Percentiles rank a stretch among this genome's conserved stretches.
Conservation (phyloP, 2,113 vertebrate species). For the Pontoporia blainvillei region DNA sequence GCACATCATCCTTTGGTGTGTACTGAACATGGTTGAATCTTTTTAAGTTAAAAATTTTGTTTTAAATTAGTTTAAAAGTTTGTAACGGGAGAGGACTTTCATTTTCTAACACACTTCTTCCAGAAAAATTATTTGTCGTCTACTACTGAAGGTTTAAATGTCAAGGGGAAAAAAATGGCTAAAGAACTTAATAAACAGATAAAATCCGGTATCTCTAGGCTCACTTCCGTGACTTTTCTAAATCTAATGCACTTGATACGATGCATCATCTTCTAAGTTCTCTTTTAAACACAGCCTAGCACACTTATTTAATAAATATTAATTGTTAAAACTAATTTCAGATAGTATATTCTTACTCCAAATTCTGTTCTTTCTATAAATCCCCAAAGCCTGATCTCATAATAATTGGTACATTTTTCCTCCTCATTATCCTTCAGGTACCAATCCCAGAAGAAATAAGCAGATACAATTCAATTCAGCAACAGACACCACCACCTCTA, state of each 20-base stretch:
- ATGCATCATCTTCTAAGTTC: background rate
- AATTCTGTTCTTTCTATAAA: background rate
- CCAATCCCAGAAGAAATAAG: background rate
- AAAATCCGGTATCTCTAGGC: background rate
- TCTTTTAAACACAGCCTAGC: background rate
- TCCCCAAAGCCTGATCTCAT: background rate
- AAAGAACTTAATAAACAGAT: background rate
- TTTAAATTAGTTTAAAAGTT: background rate
- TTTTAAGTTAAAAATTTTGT: background rate
- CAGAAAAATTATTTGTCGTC: background rate
- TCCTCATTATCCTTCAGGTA: background rate
- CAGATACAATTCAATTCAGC: background rate
- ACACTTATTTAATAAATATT: background rate
- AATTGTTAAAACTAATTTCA: background rate
- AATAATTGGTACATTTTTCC: background rate
- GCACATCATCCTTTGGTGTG: background rate
- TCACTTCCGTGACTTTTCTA: background rate
- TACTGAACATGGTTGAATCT: background rate
- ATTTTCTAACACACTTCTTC: background rate
- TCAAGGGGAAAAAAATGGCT: background rate
- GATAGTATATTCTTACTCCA: background rate
- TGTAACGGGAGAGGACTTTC: background rate
- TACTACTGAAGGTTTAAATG: background rate
- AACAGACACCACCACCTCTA: background rate
- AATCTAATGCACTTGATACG: background rate